Evolutionary conservation across 2,113 vertebrate species (phyloP).

Genomic region (Apus apus): DNA sequence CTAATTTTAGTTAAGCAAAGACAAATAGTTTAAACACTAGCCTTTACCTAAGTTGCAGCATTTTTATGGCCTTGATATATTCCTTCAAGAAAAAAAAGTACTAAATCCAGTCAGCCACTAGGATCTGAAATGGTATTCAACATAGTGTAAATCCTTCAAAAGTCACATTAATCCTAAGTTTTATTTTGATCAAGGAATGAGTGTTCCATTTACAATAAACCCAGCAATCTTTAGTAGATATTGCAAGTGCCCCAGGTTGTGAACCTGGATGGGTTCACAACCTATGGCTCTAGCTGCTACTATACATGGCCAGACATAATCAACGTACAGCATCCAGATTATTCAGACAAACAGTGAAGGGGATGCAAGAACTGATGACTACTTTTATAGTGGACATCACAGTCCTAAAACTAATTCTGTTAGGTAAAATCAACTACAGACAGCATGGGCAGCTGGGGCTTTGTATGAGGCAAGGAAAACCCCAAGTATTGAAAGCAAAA

Average conservation of each 20-base stretch:
- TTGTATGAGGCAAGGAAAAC: background rate
- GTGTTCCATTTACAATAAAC: background rate
- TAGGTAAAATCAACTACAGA: background rate
- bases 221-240: background rate
- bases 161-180: rapidly evolving
- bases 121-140: background rate
- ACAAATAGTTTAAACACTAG: background rate
- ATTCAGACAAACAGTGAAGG: background rate
- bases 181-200: background rate
- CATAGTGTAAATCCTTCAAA: background rate
- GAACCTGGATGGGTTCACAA: background rate
- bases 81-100: background rate
- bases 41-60: background rate
- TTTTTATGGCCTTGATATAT: background rate
- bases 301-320: background rate
- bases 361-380: background rate
- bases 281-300: background rate
- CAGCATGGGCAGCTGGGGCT: rapidly evolving
- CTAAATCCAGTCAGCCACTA: background rate
- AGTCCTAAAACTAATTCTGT: background rate
- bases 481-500: background rate
- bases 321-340: background rate
- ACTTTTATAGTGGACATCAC: background rate
- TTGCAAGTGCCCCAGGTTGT: too few relatives aligned
- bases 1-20: background rate